phyloP scores from a whole-genome alignment of 2,888 invertebrate genomes.

The Netelia virgata region DNA sequence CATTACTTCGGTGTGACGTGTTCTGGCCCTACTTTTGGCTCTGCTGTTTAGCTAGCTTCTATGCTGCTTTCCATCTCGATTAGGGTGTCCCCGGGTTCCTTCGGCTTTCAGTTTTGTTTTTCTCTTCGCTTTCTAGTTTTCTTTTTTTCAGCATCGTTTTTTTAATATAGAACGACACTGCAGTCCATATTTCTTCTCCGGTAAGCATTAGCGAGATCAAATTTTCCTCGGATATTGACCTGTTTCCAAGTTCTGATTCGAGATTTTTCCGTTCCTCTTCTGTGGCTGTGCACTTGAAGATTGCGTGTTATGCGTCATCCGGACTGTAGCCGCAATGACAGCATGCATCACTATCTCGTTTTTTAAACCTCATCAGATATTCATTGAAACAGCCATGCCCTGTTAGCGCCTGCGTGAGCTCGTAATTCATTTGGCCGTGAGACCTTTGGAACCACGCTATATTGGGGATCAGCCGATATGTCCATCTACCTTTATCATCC shows the following conservation, averaged over 20 bases:
- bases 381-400: slow-evolving; percentile 11
- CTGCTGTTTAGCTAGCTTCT: too few species aligned
- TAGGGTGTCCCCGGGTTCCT: too few species aligned
- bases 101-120: too few species aligned
- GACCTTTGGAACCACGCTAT: not conserved
- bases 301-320: not conserved
- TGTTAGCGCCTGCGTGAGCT: not conserved
- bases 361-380: slow-evolving; percentile 15
- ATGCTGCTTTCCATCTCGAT: too few species aligned
- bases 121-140: too few species aligned
- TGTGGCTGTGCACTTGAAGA: slow-evolving; percentile 3
- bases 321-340: not conserved
- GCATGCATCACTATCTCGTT: too few species aligned
- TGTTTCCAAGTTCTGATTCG: not conserved
- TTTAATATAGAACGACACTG: slow-evolving; percentile 1
- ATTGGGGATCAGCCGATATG: slow-evolving; percentile 11
- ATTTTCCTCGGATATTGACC: not conserved
- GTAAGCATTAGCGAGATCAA: not conserved
- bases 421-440: not conserved
- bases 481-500: slow-evolving; percentile 1
- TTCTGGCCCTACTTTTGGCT: not conserved
- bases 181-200: slow-evolving; percentile 11
- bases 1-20: slow-evolving; percentile 18
- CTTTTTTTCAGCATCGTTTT: too few species aligned
- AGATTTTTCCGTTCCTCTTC: not conserved